phyloP scores from a whole-genome alignment of 1,140 invertebrate genomes.

The Pachypeltis micranthus region DNA sequence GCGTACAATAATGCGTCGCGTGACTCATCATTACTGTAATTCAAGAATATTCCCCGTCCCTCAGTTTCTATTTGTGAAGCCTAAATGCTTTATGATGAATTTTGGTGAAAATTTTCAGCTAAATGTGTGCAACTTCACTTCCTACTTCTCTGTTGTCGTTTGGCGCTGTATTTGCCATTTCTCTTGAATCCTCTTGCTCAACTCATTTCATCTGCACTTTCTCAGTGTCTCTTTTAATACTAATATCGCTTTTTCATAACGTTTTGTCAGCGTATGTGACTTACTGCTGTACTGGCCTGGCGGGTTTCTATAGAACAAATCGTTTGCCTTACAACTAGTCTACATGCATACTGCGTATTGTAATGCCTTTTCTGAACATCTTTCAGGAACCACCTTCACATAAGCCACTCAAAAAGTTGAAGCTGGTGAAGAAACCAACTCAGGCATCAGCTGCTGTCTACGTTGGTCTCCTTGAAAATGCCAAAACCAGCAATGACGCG shows the following conservation, averaged over 20 bases:
- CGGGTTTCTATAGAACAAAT: background rate
- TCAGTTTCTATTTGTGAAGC: too few species aligned
- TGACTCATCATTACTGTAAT: too few species aligned
- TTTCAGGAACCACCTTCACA: constrained; percentile 25
- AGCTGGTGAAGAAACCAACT: constrained; percentile 44
- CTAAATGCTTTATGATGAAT: background rate
- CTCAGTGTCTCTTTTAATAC: background rate
- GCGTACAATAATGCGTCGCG: too few species aligned
- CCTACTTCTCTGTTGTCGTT: too few species aligned
- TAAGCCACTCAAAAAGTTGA: constrained; percentile 49
- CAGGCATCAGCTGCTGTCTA: constrained; percentile 50
- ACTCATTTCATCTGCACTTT: too few species aligned
- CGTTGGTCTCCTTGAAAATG: constrained; percentile 55
- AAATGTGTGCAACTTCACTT: too few species aligned
- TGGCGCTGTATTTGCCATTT: too few species aligned
- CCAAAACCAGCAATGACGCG: constrained; percentile 60
- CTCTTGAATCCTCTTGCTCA: too few species aligned
- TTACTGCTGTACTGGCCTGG: background rate
- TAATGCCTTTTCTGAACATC: constrained; percentile 3
- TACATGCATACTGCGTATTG: background rate
- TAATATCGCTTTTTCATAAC: background rate
- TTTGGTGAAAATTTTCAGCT: too few species aligned
- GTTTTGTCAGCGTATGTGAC: background rate
- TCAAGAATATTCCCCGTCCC: too few species aligned
- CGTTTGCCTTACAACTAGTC: background rate